These are phyloP conservation scores for Leistus spinibarbis DNA, from an alignment of 2,888 invertebrate genomes.

Conservation along the genomic window DNA sequence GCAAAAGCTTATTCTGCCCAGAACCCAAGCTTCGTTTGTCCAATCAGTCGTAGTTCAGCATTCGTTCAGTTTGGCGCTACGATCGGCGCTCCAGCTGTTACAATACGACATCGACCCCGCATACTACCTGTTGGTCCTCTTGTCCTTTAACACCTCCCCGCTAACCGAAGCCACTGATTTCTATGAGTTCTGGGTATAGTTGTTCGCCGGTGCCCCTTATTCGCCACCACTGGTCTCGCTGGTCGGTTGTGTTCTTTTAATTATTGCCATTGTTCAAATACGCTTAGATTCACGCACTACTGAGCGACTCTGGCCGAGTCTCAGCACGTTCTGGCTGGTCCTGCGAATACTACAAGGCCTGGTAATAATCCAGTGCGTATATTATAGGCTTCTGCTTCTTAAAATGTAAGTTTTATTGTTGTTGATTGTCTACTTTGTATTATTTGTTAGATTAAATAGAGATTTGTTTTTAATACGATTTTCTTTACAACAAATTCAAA, in stretches of 20 bases:
- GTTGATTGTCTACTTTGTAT: background rate
- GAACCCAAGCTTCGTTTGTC: background rate
- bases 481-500: too few species aligned
- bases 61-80: background rate
- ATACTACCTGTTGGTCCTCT: background rate
- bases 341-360: background rate
- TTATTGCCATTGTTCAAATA: background rate
- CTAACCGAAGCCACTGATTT: background rate
- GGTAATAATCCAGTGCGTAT: background rate
- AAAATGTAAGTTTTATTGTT: background rate
- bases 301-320: too few species aligned
- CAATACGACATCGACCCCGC: background rate
- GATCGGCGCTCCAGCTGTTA: background rate
- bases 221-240: background rate
- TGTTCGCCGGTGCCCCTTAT: background rate
- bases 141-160: background rate
- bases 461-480: too few species aligned
- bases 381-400: background rate
- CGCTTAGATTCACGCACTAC: background rate
- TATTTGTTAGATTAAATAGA: too few species aligned
- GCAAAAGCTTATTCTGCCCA: background rate
- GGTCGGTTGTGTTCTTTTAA: background rate
- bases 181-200: background rate
- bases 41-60: background rate
- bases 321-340: too few species aligned